phyloP scores from a whole-genome alignment of 2,888 invertebrate genomes.

The Rhingia campestris region DNA sequence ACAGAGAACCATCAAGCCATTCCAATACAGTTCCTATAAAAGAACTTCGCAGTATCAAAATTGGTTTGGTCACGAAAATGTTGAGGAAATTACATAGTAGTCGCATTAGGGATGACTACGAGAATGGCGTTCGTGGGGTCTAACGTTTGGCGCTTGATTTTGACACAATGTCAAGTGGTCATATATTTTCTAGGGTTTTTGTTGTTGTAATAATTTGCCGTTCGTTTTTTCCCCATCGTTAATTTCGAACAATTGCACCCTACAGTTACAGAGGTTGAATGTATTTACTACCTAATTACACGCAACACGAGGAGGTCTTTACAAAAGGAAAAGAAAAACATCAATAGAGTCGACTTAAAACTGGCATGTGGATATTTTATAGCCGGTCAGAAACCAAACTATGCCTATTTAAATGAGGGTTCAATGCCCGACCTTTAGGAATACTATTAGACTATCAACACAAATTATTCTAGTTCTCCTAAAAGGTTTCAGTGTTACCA shows the following conservation, averaged over 20 bases:
- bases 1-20: conserved; percentile 1
- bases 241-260: conserved; percentile 49
- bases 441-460: conserved; percentile 34
- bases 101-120: conserved; percentile 43
- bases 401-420: conserved; percentile 30
- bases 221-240: conserved; percentile 45
- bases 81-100: conserved; percentile 47
- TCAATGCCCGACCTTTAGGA: conserved; percentile 41
- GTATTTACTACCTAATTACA: conserved; percentile 56
- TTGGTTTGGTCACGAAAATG: conserved; percentile 51
- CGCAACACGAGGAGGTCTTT: conserved; percentile 13
- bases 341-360: conserved; percentile 23
- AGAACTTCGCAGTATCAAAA: conserved; percentile 19
- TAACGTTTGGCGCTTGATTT: conserved; percentile 30
- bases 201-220: conserved; percentile 49
- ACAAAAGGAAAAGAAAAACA: conserved; percentile 17
- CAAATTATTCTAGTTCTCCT: conserved; percentile 12
- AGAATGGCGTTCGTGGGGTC: background rate
- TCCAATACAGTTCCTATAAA: conserved; percentile 27
- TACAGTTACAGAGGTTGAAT: conserved; percentile 45
- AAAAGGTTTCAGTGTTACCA: background rate
- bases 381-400: conserved; percentile 7
- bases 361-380: conserved; percentile 13
- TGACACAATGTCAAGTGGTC: conserved; percentile 63
- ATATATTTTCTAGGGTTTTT: conserved; percentile 1